Percentiles rank a stretch among this genome's conserved stretches.
Evolutionary conservation across 2,888 invertebrate species (phyloP).

Genomic region (Acleris literana): DNA sequence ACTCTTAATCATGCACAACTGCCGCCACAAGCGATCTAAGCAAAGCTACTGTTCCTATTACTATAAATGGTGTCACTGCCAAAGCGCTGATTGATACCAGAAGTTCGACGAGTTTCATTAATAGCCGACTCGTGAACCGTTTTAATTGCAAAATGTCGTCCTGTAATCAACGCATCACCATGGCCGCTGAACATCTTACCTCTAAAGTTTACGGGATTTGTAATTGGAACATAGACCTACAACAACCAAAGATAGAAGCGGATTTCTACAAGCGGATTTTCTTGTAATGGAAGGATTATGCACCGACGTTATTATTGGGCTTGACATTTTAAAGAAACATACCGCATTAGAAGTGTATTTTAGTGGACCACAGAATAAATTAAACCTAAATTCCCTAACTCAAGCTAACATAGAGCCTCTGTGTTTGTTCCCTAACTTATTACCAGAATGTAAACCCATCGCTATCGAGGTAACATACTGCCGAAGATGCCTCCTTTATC

Average conservation of each 20-base stretch:
- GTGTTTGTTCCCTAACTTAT: neutral
- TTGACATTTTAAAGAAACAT: neutral
- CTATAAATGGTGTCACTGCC: neutral
- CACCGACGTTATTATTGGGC: too few relatives aligned
- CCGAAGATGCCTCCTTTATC: neutral
- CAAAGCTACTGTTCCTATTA: neutral
- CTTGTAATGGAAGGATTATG: too few relatives aligned
- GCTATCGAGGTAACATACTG: too few relatives aligned
- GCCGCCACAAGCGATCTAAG: neutral
- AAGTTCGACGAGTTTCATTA: slow-evolving; percentile 2
- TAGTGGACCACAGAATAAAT: neutral
- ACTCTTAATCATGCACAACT: neutral
- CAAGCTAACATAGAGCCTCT: slow-evolving; percentile 2
- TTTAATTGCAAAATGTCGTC: neutral
- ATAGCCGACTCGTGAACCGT: neutral
- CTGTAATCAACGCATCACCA: neutral
- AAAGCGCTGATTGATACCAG: slow-evolving; percentile 9
- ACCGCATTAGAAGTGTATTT: slow-evolving; percentile 1
- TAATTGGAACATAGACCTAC: too few relatives aligned
- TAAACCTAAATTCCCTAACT: slow-evolving; percentile 1
- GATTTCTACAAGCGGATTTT: too few relatives aligned
- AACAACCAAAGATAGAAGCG: too few relatives aligned
- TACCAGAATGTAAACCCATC: neutral
- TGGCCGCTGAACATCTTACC: slow-evolving; percentile 1
- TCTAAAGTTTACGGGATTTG: neutral